Conservation (phyloP, 2,888 invertebrate species). For the Hemithea aestivaria region DNA sequence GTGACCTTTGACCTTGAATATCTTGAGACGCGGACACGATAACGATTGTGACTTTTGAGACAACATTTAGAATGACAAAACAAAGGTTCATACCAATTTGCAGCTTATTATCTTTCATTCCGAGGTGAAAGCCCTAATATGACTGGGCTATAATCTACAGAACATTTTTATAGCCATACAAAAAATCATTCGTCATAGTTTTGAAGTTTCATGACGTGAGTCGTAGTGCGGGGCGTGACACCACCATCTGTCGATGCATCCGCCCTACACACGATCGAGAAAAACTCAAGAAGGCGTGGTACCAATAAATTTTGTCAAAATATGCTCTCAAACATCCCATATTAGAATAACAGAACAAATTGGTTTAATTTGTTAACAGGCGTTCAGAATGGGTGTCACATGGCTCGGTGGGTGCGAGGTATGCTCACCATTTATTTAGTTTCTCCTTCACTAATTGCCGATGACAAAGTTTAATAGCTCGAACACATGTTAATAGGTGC, state of each 20-base stretch:
- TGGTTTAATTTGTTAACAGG: slow-evolving; percentile 77
- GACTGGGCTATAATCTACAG: too few relatives aligned
- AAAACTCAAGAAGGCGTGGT: slow-evolving; percentile 74
- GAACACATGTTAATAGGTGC: slow-evolving; percentile 66
- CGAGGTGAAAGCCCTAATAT: too few relatives aligned
- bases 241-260: slow-evolving; percentile 71
- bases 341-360: slow-evolving; percentile 79
- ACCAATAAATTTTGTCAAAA: slow-evolving; percentile 79
- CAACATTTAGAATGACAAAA: too few relatives aligned
- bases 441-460: slow-evolving; percentile 72
- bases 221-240: slow-evolving; percentile 57
- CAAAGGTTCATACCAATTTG: too few relatives aligned
- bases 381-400: slow-evolving; percentile 72
- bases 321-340: slow-evolving; percentile 75
- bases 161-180: too few relatives aligned
- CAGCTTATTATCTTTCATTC: too few relatives aligned
- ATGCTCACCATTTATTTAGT: slow-evolving; percentile 61
- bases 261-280: slow-evolving; percentile 50
- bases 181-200: slow-evolving; percentile 31
- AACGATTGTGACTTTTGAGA: too few relatives aligned
- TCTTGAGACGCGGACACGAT: too few relatives aligned
- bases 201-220: slow-evolving; percentile 47
- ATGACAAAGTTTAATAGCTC: slow-evolving; percentile 72
- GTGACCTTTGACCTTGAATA: too few relatives aligned
- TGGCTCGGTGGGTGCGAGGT: slow-evolving; percentile 55